Percentiles rank a stretch among this genome's conserved stretches.
These are phyloP conservation scores for Gallinago undulata DNA, from an alignment of 2,113 vertebrate genomes.

Conservation along the genomic window DNA sequence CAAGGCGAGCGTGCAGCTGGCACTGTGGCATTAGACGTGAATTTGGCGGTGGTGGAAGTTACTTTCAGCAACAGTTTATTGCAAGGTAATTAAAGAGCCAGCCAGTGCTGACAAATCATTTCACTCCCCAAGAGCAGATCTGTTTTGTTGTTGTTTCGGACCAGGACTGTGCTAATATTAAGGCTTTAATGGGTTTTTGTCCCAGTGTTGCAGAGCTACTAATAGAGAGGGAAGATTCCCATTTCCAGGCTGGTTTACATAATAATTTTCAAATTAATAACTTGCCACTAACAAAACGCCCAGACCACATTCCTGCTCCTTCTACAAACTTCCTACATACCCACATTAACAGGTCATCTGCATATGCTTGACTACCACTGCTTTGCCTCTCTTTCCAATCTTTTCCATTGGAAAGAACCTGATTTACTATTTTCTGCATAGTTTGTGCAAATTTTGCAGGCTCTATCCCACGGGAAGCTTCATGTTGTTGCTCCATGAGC, in stretches of 20 bases:
- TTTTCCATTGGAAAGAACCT: not conserved
- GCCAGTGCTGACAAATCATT: not conserved
- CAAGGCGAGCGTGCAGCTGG: not conserved
- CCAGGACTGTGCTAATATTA: not conserved
- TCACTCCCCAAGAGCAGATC: not conserved
- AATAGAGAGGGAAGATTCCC: not conserved
- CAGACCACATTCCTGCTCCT: not conserved
- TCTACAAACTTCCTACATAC: not conserved
- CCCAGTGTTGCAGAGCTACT: not conserved
- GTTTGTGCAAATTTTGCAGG: not conserved
- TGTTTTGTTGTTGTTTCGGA: not conserved
- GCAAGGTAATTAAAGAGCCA: not conserved
- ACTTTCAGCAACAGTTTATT: not conserved
- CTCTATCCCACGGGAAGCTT: not conserved
- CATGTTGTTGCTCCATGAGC: not conserved
- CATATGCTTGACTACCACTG: not conserved
- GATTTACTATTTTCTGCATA: not conserved
- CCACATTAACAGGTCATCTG: not conserved
- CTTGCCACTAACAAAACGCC: not conserved
- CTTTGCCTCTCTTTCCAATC: not conserved
- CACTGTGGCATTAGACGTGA: not conserved
- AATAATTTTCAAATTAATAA: not conserved
- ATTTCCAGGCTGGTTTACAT: not conserved
- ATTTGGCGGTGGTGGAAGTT: not conserved
- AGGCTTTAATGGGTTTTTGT: not conserved